Base-by-base conservation (phyloP, 2,888 invertebrate genomes). In the Alloplasta piceator region DNA sequence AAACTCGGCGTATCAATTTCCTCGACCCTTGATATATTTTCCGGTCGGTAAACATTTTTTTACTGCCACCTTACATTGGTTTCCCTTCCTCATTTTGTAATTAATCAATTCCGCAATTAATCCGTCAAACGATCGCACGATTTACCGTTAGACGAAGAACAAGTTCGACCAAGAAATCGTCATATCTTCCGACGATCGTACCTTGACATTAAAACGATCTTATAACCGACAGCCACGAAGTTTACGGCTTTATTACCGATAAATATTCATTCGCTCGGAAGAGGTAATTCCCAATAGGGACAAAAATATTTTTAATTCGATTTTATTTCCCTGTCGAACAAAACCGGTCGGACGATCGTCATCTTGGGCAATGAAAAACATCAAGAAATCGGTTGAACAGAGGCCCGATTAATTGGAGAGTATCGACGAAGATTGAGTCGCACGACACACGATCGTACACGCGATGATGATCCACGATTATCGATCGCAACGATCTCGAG, bases 161-260 rank as follows among this genome's bases (percentile, higher is more conserved):
- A 48, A 5, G 48, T 48, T 48, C n/a, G n/a, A n/a, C 5, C 48
- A n/a, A 26, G 10, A 58, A 26, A 58, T 71, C 60, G 58, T 64
- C 26, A 50, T 26, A 10, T 16, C 6, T 16, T 43, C 14, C 12
- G 7, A 46, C 38, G 43, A 43, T 66, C 16, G 52, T 16, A 46
- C 78, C 72, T 78, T 78, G 72, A 67, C 72, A 78, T 78, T 78
- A 50, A 41, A 36, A 52, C 1, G 12, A 4, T 60, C 72, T 55
- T 36, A 60, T 16, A 39, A 43, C 46, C 38, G 16, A 6, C 52
- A 66, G 58, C 14, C 12, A 46, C 52, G 7, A 14, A 5, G 48
- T 36, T 55, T n/a, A 5, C 16, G n/a, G 10, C 16, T 39, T 14
- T 61, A 50, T 5, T 12, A 52, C 6, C 50, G 3, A 67, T 68